phyloP scores from a whole-genome alignment of 2,797 vertebrate species.

The Clarias fuscus region DNA sequence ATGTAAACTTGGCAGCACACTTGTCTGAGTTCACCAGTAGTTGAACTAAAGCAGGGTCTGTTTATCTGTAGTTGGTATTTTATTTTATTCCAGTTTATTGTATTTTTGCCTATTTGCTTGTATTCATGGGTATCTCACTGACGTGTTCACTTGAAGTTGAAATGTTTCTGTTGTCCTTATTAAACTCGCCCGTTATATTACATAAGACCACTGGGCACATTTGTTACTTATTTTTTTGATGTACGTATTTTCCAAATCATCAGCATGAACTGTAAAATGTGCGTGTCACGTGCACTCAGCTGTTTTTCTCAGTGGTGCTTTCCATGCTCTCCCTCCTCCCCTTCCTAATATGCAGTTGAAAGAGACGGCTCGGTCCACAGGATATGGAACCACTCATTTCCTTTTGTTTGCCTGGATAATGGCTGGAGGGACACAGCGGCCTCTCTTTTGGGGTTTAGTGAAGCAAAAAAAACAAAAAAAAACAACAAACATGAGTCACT shows the following conservation, averaged over 20 bases:
- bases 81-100: neutral
- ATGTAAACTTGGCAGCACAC: slow-evolving; percentile 42
- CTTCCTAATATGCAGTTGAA: slow-evolving; percentile 54
- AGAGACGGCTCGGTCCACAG: slow-evolving; percentile 54
- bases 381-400: slow-evolving; percentile 62
- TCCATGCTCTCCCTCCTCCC: slow-evolving; percentile 34
- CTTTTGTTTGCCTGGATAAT: slow-evolving; percentile 58
- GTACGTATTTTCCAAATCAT: neutral
- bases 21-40: slow-evolving; percentile 10
- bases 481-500: slow-evolving; percentile 59
- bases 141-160: neutral
- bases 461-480: slow-evolving; percentile 57
- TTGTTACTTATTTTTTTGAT: neutral
- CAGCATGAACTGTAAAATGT: neutral
- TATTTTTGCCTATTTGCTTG: neutral
- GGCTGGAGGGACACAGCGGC: slow-evolving; percentile 49
- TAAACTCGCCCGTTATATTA: neutral
- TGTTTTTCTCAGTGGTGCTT: slow-evolving; percentile 39
- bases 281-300: slow-evolving; percentile 10
- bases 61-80: neutral
- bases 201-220: neutral
- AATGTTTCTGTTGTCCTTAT: neutral
- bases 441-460: slow-evolving; percentile 49
- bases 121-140: neutral
- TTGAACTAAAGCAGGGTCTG: neutral